A percentile compares a stretch with the other conserved stretches of the same genome.
These are phyloP conservation scores for Cephus spinipes DNA, from an alignment of 2,888 invertebrate genomes.

Conservation along the genomic window DNA sequence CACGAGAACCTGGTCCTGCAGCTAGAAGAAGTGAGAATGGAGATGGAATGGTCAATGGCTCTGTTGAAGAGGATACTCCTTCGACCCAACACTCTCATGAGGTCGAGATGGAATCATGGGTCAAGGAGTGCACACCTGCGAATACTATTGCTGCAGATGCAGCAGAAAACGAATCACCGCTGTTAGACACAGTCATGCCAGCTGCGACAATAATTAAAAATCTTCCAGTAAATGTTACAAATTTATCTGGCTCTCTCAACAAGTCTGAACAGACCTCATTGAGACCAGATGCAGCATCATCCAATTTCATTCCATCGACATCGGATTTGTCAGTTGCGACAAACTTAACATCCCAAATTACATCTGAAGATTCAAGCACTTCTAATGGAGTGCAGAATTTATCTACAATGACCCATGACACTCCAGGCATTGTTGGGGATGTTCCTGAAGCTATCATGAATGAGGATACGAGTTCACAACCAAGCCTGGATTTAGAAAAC, in stretches of 20 bases:
- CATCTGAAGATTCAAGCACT: constrained; percentile 29
- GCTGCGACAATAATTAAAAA: constrained; percentile 40
- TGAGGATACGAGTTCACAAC: constrained; percentile 63
- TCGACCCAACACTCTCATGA: constrained; percentile 43
- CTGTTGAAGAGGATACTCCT: constrained; percentile 53
- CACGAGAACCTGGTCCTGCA: constrained; percentile 67
- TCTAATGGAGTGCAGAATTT: constrained; percentile 32
- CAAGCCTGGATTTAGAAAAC: constrained; percentile 57
- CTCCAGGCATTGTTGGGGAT: constrained; percentile 40
- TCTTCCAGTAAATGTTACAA: constrained; percentile 2
- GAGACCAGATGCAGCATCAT: constrained; percentile 70
- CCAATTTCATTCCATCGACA: constrained; percentile 42
- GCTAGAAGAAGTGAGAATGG: constrained; percentile 61
- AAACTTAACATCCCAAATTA: constrained; percentile 33
- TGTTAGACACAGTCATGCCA: constrained; percentile 40
- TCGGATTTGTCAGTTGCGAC: constrained; percentile 42
- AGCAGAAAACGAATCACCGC: constrained; percentile 41
- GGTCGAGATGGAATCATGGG: constrained; percentile 63
- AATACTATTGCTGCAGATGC: constrained; percentile 41
- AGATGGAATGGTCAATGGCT: constrained; percentile 63
- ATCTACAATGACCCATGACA: constrained; percentile 26
- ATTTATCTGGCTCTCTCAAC: constrained; percentile 68
- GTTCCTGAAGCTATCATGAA: constrained; percentile 61
- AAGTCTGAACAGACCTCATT: constrained; percentile 57
- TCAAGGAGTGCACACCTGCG: constrained; percentile 55